Conservation (phyloP, 2,797 vertebrate genomes). For the Gobio occitaniae region DNA sequence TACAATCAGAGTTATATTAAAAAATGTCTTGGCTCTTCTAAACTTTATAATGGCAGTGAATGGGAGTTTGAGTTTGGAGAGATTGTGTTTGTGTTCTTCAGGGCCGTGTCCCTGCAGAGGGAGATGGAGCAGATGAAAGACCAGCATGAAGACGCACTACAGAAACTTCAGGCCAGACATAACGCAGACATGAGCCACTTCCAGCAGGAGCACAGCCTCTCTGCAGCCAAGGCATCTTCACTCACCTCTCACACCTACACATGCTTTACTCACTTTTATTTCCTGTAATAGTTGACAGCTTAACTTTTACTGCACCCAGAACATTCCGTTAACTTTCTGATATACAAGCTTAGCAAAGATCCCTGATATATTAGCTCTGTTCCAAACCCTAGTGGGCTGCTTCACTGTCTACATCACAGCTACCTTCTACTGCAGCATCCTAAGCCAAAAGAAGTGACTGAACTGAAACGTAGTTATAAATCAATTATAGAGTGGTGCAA, state of each 20-base stretch:
- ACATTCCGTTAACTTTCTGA: neutral
- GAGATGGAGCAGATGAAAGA: slow-evolving; percentile 81
- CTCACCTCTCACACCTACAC: neutral
- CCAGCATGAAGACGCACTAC: slow-evolving; percentile 78
- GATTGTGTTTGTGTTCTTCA: slow-evolving; percentile 61
- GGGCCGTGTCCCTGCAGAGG: slow-evolving; percentile 77
- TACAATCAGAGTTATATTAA: no score
- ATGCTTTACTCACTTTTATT: neutral
- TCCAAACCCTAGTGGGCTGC: neutral
- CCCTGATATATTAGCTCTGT: neutral
- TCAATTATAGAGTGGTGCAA: neutral
- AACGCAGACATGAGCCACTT: slow-evolving; percentile 82
- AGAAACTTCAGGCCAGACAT: slow-evolving; percentile 81
- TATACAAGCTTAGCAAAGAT: neutral
- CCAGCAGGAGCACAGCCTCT: slow-evolving; percentile 85
- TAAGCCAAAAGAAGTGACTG: neutral
- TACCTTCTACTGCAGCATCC: neutral
- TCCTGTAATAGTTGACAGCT: neutral
- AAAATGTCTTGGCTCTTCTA: no score
- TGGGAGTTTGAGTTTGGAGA: neutral
- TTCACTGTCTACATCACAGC: neutral
- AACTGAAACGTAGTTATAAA: neutral
- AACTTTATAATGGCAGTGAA: no score
- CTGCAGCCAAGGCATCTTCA: slow-evolving; percentile 84
- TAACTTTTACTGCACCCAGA: neutral